Percentiles rank a stretch among this genome's conserved stretches.
Evolutionary conservation across 2,888 invertebrate genomes (phyloP).

Genomic region (Mystacides longicornis): DNA sequence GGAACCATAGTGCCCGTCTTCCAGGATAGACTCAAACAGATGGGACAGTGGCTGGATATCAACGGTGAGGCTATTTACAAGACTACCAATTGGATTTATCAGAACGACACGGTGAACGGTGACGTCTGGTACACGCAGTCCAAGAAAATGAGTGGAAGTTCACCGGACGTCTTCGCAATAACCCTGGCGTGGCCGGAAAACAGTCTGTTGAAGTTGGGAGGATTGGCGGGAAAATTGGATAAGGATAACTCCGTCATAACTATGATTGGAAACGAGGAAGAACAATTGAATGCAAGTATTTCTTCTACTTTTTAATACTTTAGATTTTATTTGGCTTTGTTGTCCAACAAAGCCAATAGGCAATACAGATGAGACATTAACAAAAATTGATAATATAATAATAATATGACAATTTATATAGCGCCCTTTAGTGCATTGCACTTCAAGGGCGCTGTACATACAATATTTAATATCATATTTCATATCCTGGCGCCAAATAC

Average conservation of each 20-base stretch:
- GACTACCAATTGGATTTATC: constrained; percentile 68
- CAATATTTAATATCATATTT: too few species aligned
- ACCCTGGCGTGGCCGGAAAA: constrained; percentile 59
- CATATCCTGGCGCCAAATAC: too few species aligned
- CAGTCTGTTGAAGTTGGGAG: constrained; percentile 44
- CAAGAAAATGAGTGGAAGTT: constrained; percentile 15
- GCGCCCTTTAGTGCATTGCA: too few species aligned
- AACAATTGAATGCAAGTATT: constrained; percentile 29
- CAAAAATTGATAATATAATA: too few species aligned
- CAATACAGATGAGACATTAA: too few species aligned
- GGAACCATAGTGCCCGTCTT: constrained; percentile 81
- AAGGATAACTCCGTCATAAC: constrained; percentile 34
- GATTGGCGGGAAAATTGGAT: constrained; percentile 34
- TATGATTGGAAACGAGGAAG: constrained; percentile 44
- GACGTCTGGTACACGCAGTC: constrained; percentile 68
- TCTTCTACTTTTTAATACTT: too few species aligned
- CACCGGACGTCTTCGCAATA: constrained; percentile 27
- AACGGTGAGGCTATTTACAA: constrained; percentile 86
- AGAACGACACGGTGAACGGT: constrained; percentile 70
- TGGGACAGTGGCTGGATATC: constrained; percentile 74
- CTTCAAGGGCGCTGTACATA: too few species aligned
- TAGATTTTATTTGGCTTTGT: too few species aligned
- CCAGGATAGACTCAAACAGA: constrained; percentile 70
- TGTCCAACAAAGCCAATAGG: too few species aligned
- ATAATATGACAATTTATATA: too few species aligned